phyloP scores from a whole-genome alignment of 2,797 vertebrate genomes.

The Syngnathus acus region DNA sequence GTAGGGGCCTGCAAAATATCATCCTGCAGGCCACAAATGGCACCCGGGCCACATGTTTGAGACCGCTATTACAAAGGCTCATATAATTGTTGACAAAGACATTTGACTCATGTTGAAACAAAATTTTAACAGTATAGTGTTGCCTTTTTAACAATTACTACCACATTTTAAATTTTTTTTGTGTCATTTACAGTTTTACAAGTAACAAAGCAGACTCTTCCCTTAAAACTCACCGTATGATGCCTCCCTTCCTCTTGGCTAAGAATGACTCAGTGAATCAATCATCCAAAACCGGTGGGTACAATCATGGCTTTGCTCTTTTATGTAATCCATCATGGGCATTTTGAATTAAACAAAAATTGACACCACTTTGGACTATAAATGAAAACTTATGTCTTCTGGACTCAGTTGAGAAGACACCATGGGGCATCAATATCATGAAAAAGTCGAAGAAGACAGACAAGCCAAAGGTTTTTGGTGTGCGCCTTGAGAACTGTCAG shows the following conservation, averaged over 20 bases:
- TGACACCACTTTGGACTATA: neutral
- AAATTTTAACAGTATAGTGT: neutral
- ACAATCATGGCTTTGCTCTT: neutral
- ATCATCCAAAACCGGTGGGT: constrained; percentile 68
- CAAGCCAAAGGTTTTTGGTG: constrained; percentile 79
- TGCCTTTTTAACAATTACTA: neutral
- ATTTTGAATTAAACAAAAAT: neutral
- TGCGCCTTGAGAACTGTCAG: constrained; percentile 90
- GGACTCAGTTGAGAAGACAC: constrained; percentile 75
- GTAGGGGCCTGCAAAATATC: too few relatives aligned
- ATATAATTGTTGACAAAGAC: neutral
- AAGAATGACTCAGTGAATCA: constrained; percentile 68
- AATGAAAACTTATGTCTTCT: neutral
- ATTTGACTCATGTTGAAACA: neutral
- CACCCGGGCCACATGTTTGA: too few relatives aligned
- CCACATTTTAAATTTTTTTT: neutral
- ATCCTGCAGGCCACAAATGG: too few relatives aligned
- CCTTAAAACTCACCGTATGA: constrained; percentile 79
- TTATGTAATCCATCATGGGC: neutral
- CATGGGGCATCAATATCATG: constrained; percentile 92
- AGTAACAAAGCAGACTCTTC: constrained; percentile 82
- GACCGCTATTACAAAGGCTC: neutral
- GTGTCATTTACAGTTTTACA: constrained; percentile 67
- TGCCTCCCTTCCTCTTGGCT: constrained; percentile 81
- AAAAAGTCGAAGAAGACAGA: constrained; percentile 85